Evolutionary conservation across 2,888 invertebrate species (phyloP), one percentile per base, ranked within the genome.

Genomic region (Venusia cambrica): DNA sequence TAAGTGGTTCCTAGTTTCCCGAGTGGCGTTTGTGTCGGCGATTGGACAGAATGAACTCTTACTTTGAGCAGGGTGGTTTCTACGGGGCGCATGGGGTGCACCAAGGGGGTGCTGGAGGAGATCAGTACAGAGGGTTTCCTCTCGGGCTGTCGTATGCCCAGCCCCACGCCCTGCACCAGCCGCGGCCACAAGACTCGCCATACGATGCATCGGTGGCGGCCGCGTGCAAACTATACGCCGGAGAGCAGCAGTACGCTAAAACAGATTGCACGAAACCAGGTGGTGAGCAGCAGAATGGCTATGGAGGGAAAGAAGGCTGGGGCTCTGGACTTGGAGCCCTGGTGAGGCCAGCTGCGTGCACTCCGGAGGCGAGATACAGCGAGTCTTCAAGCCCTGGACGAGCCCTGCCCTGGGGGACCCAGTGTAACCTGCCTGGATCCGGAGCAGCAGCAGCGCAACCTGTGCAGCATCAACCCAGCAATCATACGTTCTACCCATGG

Each of bases 401-500:
- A 64, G 91, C 91, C 38, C 88, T 92, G 38, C 94, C 95, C 49
- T 95, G 96, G 94, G 94, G 94, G 80, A 95, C 95, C 88, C 94
- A 94, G 79, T 96, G 96, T 89, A 91, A 93, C 60, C 89, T 96
- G 69, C 95, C 95, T 69, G 92, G 94, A 56, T 90, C 94, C 50
- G 92, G 94, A 49, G 92, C 94, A 52, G 91, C 93, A 69, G 92
- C 94, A 57, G 92, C 93, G 28, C 94, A 94, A 61, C 95, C 94
- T 73, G 93, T 95, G 57, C 95, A 96, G 85, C 96, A 96, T 87
- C 94, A 95, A 88, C 91, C 93, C 81, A 92, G 91, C 88, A 95
- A 93, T 87, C 96, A 97, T 91, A 96, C 96, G 73, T 97, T 97
- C 90, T 97, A 97, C 89, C 97, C 97, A 63, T 97, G 97, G 97